Evolutionary conservation across 2,888 invertebrate species (phyloP).

Genomic region (Operophtera brumata): DNA sequence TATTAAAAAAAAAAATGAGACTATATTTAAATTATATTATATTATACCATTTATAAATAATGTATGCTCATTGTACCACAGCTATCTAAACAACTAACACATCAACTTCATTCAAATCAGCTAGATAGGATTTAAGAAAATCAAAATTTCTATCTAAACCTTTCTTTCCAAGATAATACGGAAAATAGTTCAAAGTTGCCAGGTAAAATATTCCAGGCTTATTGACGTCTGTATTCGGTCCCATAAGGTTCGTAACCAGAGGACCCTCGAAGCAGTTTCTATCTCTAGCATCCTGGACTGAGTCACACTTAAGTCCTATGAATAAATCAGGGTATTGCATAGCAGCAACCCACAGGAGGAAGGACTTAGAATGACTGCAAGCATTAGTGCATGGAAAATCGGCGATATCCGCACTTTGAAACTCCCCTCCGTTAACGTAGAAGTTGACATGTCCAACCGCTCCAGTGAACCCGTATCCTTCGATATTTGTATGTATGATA

Average conservation of each 20-base stretch:
- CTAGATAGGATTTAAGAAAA: constrained; percentile 5
- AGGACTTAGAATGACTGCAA: constrained; percentile 36
- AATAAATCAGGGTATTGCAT: constrained; percentile 34
- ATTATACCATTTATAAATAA: no score
- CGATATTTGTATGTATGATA: constrained; percentile 36
- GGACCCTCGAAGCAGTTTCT: constrained; percentile 39
- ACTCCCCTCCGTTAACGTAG: constrained; percentile 45
- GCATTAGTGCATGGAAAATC: constrained; percentile 28
- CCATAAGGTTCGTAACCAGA: constrained; percentile 30
- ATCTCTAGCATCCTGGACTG: constrained; percentile 37
- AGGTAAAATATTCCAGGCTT: constrained; percentile 46
- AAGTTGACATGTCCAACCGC: constrained; percentile 40
- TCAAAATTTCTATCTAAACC: constrained; percentile 42
- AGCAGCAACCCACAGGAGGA: constrained; percentile 34
- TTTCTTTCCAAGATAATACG: constrained; percentile 44
- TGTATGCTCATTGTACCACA: no score
- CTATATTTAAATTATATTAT: no score
- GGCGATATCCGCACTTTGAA: constrained; percentile 28
- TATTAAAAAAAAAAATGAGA: no score
- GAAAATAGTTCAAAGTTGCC: constrained; percentile 36
- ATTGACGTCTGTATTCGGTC: constrained; percentile 35
- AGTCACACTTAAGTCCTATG: constrained; percentile 39
- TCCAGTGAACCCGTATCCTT: constrained; percentile 34
- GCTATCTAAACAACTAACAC: constrained; percentile 11
- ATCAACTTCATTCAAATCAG: constrained; percentile 13